Percentiles rank a stretch among this genome's conserved stretches.
phyloP scores from a whole-genome alignment of 1,140 invertebrate genomes.

The Antheraea mylitta region DNA sequence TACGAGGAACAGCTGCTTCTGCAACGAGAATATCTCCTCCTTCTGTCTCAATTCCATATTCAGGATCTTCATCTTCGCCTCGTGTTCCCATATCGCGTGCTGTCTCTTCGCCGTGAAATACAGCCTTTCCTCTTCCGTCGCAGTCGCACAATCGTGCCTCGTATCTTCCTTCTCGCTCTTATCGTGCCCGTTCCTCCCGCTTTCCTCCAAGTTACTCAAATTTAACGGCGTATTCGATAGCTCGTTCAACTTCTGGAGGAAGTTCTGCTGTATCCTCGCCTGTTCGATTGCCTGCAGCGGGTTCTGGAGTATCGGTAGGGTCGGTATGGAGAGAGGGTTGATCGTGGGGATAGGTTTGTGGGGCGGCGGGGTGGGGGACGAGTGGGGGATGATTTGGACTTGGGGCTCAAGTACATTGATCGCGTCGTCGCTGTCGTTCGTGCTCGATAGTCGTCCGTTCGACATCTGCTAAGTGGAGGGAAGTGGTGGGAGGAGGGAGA shows the following conservation, averaged over 20 bases:
- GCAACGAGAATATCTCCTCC: slow-evolving; percentile 76
- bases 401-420: slow-evolving; percentile 71
- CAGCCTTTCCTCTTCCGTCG: slow-evolving; percentile 68
- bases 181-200: slow-evolving; percentile 47
- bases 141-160: slow-evolving; percentile 50
- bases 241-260: slow-evolving; percentile 65
- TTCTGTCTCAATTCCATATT: slow-evolving; percentile 75
- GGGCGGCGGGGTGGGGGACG: slow-evolving; percentile 49
- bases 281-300: slow-evolving; percentile 63
- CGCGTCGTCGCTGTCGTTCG: slow-evolving; percentile 73
- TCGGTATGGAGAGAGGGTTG: slow-evolving; percentile 36
- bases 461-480: slow-evolving; percentile 46
- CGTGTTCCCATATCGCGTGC: slow-evolving; percentile 75
- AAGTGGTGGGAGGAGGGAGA: no score
- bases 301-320: slow-evolving; percentile 45
- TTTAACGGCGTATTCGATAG: slow-evolving; percentile 71
- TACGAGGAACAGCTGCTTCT: slow-evolving; percentile 76
- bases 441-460: slow-evolving; percentile 66
- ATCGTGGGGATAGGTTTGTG: slow-evolving; percentile 29
- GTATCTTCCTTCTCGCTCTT: slow-evolving; percentile 46
- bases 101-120: slow-evolving; percentile 73
- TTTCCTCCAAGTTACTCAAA: slow-evolving; percentile 71
- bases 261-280: slow-evolving; percentile 57
- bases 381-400: slow-evolving; percentile 64
- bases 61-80: slow-evolving; percentile 76